Conservation (phyloP, 2,888 invertebrate genomes). For the Trachelus iudaicus region DNA sequence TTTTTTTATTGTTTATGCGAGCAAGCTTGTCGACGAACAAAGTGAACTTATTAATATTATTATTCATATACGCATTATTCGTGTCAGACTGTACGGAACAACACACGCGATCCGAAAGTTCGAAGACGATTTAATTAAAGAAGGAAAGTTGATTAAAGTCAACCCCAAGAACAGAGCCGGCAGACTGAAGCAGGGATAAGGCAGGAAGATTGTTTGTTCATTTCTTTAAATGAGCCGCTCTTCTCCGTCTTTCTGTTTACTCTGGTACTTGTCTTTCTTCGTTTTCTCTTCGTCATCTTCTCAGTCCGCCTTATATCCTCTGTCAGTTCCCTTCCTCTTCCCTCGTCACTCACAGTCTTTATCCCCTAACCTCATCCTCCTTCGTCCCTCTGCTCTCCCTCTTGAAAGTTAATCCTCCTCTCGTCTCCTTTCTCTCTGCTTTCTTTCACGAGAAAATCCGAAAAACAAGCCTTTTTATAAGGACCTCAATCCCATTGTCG, state of each 20-base stretch:
- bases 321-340: background rate
- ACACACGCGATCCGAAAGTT: background rate
- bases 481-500: background rate
- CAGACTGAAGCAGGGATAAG: conserved; percentile 23
- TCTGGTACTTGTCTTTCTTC: conserved; percentile 14
- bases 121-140: conserved; percentile 32
- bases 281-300: conserved; percentile 4
- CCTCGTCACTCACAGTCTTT: background rate
- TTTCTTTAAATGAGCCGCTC: conserved; percentile 34
- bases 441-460: conserved; percentile 7
- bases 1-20: background rate
- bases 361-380: background rate
- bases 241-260: conserved; percentile 31
- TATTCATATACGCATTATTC: background rate
- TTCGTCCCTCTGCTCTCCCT: background rate
- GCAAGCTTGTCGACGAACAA: background rate
- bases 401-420: conserved; percentile 1
- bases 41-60: too few species aligned
- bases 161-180: conserved; percentile 20
- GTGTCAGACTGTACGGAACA: background rate
- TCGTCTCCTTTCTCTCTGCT: conserved; percentile 13
- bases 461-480: background rate
- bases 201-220: conserved; percentile 32
- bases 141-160: conserved; percentile 37
- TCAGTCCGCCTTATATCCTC: background rate